Evolutionary conservation across 2,888 invertebrate species (phyloP), one percentile per base, ranked within the genome.

Genomic region (Pilophorus perplexus): DNA sequence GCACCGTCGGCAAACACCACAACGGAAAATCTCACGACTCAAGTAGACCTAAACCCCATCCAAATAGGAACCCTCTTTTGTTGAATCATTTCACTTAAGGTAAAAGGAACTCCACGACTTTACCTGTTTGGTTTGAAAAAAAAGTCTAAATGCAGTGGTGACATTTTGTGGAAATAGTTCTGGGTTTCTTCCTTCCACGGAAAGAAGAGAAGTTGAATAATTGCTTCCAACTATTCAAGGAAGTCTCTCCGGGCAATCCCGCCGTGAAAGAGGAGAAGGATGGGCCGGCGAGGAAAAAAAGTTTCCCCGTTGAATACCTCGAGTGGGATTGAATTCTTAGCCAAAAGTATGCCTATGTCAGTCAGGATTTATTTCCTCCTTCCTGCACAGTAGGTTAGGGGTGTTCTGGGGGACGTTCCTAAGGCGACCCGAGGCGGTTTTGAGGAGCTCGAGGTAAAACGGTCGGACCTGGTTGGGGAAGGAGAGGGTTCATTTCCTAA

Each of bases 401-500:
- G 62, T 22, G 23, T 59, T n/a, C 59, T 20, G 18, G 40, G 40
- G n/a, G n/a, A n/a, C n/a, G n/a, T n/a, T n/a, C n/a, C n/a, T n/a
- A n/a, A n/a, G n/a, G n/a, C n/a, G n/a, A n/a, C n/a, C n/a, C n/a
- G n/a, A 33, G 6, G 33, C 6, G 33, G 33, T 33, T 33, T 33
- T 33, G 6, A 6, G 33, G 12, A 33, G n/a, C n/a, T n/a, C n/a
- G n/a, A n/a, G n/a, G n/a, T n/a, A n/a, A 14, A 16, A 37, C 22
- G 20, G 37, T 4, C 2, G 55, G 44, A 42, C n/a, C n/a, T n/a
- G n/a, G n/a, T n/a, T n/a, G 33, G 20, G 33, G 62, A 48, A 28
- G 38, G 28, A 48, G 25, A n/a, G 46, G 62, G 46, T 62, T 62
- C 62, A 62, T 62, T 62, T 62, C 62, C 62, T 62, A 62, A 62